Evolutionary conservation across 2,797 vertebrate species (phyloP), one percentile per base, ranked within the genome.

Genomic region (Epinephelus coioides): DNA sequence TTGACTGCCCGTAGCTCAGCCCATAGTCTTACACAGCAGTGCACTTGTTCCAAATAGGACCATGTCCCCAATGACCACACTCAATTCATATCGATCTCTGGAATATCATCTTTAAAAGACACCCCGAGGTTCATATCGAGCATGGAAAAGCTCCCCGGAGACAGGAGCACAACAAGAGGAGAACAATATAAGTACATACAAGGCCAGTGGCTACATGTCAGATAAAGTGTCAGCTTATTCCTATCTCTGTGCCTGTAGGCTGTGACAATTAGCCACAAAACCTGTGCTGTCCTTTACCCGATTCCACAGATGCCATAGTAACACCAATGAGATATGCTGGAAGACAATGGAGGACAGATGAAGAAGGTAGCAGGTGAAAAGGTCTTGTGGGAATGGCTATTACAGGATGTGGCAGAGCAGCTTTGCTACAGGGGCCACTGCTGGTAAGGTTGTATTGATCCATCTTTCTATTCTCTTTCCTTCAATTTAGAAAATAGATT

Each of bases 21-120:
- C 55, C 25, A 43, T 61, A 74, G 82, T 86, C 82, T 82, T 79
- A 79, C 79, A 84, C 59, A 76, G 79, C 55, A 2, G 54, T 49
- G 40, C 64, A 71, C 68, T 86, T 83, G 65, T 61, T 90, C 80
- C 81, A 90, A 88, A 88, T 75, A 76, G 62, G 83, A 84, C 78
- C 86, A 61, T 17, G 83, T 91, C 85, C 81, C 82, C 65, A 68
- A 56, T 79, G 86, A 86, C 79, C 51, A 47, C 50, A 79, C 49
- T 83, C 73, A 43, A 76, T 86, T 85, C 85, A 78, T 90, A 91
- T 94, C 56, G 88, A 93, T 92, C 86, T 75, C 46, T 38, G 25
- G 76, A 91, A 89, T 86, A 88, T 92, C 88, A 90, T 91, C 83
- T 93, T 89, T 81, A 88, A 87, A 91, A 81, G 75, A 87, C 71